These are phyloP conservation scores for Acomys russatus DNA, from an alignment of 2,797 vertebrate genomes.

Conservation along the genomic window DNA sequence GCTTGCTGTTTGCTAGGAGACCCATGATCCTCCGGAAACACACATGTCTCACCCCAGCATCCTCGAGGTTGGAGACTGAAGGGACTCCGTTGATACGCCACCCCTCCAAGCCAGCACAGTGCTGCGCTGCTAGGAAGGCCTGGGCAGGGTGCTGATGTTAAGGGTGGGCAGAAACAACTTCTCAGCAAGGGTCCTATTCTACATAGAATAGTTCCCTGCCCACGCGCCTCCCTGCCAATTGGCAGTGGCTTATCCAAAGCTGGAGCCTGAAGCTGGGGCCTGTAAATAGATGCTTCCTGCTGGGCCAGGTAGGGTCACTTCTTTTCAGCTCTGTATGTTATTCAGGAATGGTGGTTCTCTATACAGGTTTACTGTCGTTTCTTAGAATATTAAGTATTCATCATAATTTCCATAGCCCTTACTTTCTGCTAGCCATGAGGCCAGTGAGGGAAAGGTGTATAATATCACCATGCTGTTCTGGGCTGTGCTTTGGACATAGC, in stretches of 20 bases:
- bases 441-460: background rate
- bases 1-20: background rate
- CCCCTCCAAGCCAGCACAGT: background rate
- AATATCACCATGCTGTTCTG: accelerated
- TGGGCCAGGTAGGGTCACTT: conserved; percentile 38
- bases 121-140: background rate
- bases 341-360: background rate
- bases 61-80: background rate
- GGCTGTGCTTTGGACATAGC: conserved; percentile 52
- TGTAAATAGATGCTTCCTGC: conserved; percentile 12
- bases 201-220: conserved; percentile 53
- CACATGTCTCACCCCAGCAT: background rate
- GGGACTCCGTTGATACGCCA: background rate
- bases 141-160: background rate
- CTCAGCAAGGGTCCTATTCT: background rate
- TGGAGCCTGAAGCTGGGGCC: background rate
- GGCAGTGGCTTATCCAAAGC: conserved; percentile 34
- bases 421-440: background rate
- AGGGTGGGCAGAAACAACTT: background rate
- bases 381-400: background rate
- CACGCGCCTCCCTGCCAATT: background rate
- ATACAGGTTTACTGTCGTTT: background rate
- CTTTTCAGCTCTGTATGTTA: background rate
- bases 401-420: background rate
- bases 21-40: background rate